A percentile compares a stretch with the other conserved stretches of the same genome.
Conservation (phyloP, 2,113 vertebrate species). For the Leptocoma aspasia region DNA sequence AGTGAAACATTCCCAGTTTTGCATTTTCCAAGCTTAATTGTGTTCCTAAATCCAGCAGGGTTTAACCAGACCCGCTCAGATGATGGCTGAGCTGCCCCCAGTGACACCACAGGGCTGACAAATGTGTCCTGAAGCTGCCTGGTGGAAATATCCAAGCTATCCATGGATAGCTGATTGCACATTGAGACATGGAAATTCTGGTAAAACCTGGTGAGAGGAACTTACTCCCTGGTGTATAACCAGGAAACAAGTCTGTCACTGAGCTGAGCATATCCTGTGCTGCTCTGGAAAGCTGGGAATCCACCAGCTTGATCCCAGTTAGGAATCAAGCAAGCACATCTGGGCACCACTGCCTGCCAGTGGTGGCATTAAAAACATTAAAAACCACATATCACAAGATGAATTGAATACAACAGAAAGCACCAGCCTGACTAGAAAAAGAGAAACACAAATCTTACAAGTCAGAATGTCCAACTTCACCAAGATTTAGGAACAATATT, state of each 20-base stretch:
- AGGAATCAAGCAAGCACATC: not conserved
- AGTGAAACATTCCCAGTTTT: not conserved
- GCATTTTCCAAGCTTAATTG: not conserved
- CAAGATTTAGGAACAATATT: not conserved
- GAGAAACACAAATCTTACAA: not conserved
- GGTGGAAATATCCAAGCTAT: not conserved
- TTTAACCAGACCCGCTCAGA: not conserved
- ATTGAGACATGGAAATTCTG: not conserved
- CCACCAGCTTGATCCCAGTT: not conserved
- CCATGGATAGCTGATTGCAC: not conserved
- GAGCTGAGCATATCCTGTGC: not conserved
- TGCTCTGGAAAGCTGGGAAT: not conserved
- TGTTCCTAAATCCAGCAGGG: not conserved
- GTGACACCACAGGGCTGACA: not conserved
- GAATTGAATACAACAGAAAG: not conserved
- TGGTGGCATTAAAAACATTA: too few relatives aligned
- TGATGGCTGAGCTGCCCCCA: not conserved
- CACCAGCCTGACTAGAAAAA: not conserved
- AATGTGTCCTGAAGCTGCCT: not conserved
- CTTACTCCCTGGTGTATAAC: rapidly evolving
- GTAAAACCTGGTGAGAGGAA: not conserved
- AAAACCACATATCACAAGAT: not conserved
- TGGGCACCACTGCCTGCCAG: not conserved
- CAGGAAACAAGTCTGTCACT: not conserved
- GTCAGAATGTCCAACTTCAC: not conserved